Base-by-base conservation (phyloP, 2,797 vertebrate genomes). In the Platyrinchus mystaceus region DNA sequence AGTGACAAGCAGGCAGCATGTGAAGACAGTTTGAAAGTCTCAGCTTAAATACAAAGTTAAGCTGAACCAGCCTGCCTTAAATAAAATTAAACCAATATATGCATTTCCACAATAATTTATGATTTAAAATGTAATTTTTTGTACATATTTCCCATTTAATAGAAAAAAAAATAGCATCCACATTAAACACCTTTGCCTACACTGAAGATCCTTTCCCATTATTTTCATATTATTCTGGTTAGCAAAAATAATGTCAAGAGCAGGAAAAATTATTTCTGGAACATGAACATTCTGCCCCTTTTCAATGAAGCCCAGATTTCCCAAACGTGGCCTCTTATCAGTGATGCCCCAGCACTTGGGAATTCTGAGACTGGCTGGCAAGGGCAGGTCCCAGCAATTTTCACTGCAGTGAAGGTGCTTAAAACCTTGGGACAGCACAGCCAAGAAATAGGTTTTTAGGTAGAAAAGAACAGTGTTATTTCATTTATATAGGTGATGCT, bases 141-240 rank as follows among this genome's bases (percentile, higher is more conserved):
- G 10, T 37, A 69, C 28, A 23, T 41, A 39, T 70, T 80, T 74
- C 39, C 28, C 47, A 44, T 69, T 63, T 73, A 39, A 69, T 14
- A 63, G 37, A 5, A 75, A 84, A 75, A 84, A 84, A 58, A 63
- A 12, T 0, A 58, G 15, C 39, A 68, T 44, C n/a, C 15, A 34
- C 20, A 47, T 9, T 50, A 58, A 50, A 80, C 47, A 85, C 17
- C 14, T 91, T 60, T 74, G 23, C 34, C 47, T 63, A 9, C 5
- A 30, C 34, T 46, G 19, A 68, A 75, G 49, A 60, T 53, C 10
- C n/a, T 64, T 95, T 87, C 69, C 30, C 46, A 50, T 6, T 44
- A 66, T 69, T 96, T 96, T 88, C 37, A n/a, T 50, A 32, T 49
- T 78, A 24, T 84, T 88, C 47, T 78, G 74, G 27, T 55, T 78